Conservation (phyloP, 2,888 invertebrate species). For the Pseudococcus longispinus region DNA sequence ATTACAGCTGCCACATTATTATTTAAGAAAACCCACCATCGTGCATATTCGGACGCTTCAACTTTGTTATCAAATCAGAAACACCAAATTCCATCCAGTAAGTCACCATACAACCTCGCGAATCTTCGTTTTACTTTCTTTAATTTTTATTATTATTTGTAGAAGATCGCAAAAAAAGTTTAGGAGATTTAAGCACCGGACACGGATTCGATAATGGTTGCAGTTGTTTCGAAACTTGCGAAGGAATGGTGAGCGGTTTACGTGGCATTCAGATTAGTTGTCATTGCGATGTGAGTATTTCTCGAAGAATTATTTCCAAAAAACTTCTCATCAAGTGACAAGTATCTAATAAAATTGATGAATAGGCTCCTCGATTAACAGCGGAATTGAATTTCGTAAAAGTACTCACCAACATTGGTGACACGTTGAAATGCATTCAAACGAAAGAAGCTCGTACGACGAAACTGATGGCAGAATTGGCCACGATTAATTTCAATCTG, state of each 20-base stretch:
- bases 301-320: background rate
- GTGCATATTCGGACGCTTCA: constrained; percentile 70
- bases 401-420: constrained; percentile 86
- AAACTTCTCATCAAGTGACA: background rate
- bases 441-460: constrained; percentile 93
- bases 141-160: background rate
- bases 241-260: constrained; percentile 77
- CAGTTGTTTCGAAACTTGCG: constrained; percentile 80
- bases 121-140: background rate
- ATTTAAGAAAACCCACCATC: constrained; percentile 77
- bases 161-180: constrained; percentile 66
- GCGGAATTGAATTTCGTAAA: constrained; percentile 87
- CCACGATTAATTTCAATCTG: constrained; percentile 91
- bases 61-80: constrained; percentile 43
- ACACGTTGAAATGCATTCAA: constrained; percentile 78
- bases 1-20: constrained; percentile 30
- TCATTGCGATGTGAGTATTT: constrained; percentile 72
- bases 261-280: constrained; percentile 80
- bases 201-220: constrained; percentile 97
- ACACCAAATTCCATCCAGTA: constrained; percentile 17
- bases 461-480: constrained; percentile 89
- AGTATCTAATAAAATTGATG: background rate
- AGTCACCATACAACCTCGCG: background rate
- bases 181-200: constrained; percentile 92
- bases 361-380: constrained; percentile 78